Evolutionary conservation across 1,140 invertebrate species (phyloP), one percentile per base, ranked within the genome.

Genomic region (Campoletis sonorensis): DNA sequence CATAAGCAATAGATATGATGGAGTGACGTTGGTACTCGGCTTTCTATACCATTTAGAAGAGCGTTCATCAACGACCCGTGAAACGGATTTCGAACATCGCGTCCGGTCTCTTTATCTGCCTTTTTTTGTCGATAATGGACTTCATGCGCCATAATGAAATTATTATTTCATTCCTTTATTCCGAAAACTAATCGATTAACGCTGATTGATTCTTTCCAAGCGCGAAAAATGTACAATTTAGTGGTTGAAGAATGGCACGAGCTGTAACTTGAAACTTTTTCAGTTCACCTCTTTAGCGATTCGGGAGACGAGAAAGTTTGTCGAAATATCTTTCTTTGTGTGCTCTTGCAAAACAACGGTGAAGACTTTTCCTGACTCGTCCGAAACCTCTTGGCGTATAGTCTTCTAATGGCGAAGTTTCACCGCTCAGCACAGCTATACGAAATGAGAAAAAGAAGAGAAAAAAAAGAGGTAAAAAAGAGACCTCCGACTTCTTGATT

Each of bases 401-500:
- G 15, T 51, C 33, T 33, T 30, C 27, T 70, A 70, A 61, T 37
- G 54, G 76, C 21, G 21, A 61, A 78, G 76, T 45, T 64, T 61
- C n/a, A 23, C 37, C 58, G 26, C 21, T 67, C 33, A 33, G 76
- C 76, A 16, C 13, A 37, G 18, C 49, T 54, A 45, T 45, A 51
- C 23, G 45, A 30, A 4, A 75, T 33, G 45, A 26, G 49, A 30
- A 30, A 23, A 77, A 16, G 40, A 30, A 64, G 0, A 21, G 75
- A 77, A 23, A 64, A n/a, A 40, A 54, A 13, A 61, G 23, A 77
- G 67, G 67, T 70, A 70, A 27, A 70, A n/a, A 77, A 61, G 27
- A 61, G 33, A 78, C 33, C 45, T 78, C 40, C 58, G 76, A 78
- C 58, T 78, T 78, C 76, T 78, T 78, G 76, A 78, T 78, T 78